Evolutionary conservation across 2,113 vertebrate species (phyloP), one percentile per base, ranked within the genome.

Genomic region (Archocentrus centrarchus): DNA sequence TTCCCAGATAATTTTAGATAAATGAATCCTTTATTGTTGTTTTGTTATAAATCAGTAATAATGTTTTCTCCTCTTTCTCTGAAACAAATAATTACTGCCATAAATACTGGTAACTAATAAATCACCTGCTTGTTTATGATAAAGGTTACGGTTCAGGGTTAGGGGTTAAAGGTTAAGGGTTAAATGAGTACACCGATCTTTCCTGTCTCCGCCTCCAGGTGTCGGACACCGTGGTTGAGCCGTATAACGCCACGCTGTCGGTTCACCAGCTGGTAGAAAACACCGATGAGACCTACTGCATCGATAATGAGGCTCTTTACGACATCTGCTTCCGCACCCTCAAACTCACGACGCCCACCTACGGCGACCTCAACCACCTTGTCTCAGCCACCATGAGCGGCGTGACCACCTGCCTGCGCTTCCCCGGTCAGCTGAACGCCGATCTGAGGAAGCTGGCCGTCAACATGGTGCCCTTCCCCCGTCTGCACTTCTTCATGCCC

Each of bases 281-380:
- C 87, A 98, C 97, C 0, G 97, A 98, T 0, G 97, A 98, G 90
- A 98, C 97, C 53, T 98, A 97, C 93, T 98, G 97, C 92, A 98
- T 98, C 1, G 97, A 98, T 93, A 98, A 98, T 0, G 97, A 98
- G 84, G 97, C 97, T 0, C 91, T 98, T 13, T 98, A 98, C 1
- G 97, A 98, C 91, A 98, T 98, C 81, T 98, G 97, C 93, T 98
- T 98, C 96, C 97, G 97, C 79, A 98, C 97, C 0, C 94, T 98
- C 60, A 98, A 98, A 91, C 97, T 98, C 14, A 96, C 97, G 78
- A 98, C 97, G 0, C 97, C 97, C 17, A 97, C 97, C 0, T 98
- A 98, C 0, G 97, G 97, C 0, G 97, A 98, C 89, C 93, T 98
- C 62, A 98, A 98, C 91, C 97, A 98, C 90, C 86, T 98, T 86